Evolutionary conservation across 2,888 invertebrate species (phyloP), one percentile per base, ranked within the genome.

Genomic region (Drosophila anomelani): DNA sequence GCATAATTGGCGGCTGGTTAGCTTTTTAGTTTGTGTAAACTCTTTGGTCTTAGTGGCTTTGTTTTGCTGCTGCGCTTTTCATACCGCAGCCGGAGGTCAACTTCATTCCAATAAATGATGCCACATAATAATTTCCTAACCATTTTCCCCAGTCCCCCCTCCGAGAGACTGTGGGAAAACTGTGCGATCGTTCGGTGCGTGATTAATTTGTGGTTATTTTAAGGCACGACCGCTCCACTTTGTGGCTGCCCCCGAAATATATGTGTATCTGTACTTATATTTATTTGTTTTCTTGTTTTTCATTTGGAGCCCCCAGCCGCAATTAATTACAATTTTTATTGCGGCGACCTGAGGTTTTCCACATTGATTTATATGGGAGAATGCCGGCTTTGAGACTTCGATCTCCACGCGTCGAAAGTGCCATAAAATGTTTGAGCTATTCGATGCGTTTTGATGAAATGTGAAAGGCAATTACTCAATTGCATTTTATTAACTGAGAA

Each of bases 321-420:
- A 86, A 86, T 88, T 86, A 86, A 86, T 86, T 80, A 89, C 81
- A 78, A 59, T 81, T 85, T 87, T 89, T 88, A 89, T 88, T 81
- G 79, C 68, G 71, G 51, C 75, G 78, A 83, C 88, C 83, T 83
- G 83, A 78, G 67, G 63, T 56, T 69, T 69, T 67, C 58, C 54
- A 63, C 64, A 68, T 71, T 84, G 81, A 84, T 84, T 85, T 88
- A 85, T 85, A 88, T 85, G 85, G 68, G 68, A 80, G 88, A 85
- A 84, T 54, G 66, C 20, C 34, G 12, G 12, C 47, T 60, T 54
- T 54, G 13, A 26, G 13, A 34, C 67, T 79, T 76, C 60, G 69
- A 53, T 56, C 46, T 55, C 46, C 23, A 53, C 39, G 53, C 64
- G 76, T 68, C 60, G 83, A 87, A 75, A 85, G 75, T 69, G 61